Evolutionary conservation across 2,113 vertebrate species (phyloP), one percentile per base, ranked within the genome.

Genomic region (Sitta europaea): DNA sequence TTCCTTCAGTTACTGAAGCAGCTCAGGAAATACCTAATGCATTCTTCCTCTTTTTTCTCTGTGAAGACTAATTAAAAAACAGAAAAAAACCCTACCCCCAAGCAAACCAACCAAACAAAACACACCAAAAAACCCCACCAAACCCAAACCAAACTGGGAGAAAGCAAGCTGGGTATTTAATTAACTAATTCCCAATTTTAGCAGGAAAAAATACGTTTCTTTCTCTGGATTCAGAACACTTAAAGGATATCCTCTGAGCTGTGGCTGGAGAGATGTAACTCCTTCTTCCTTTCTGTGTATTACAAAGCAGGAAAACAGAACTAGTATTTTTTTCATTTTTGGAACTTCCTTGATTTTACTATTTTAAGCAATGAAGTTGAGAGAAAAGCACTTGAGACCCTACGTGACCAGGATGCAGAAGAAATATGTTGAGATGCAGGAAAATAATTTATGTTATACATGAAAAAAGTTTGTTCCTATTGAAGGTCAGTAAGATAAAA

Each of bases 81-180:
- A 55, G 0, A 20, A 66, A 51, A 31, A 19, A 21, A 1, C 0
- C 5, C 6, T 25, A 53, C 2, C 1, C 1, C 7, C 3, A 8
- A 42, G 36, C 7, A 21, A n/a, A 18, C 6, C 15, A 40, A 45
- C 12, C 5, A 45, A 43, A 4, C 6, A 73, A 61, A 67, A n/a
- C 5, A 14, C 24, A 35, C 3, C 2, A 19, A 48, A 68, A 55
- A 38, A 1, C 1, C 6, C 22, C 19, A 53, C 10, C 22, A 55
- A 65, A 36, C 8, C 6, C 8, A 42, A 40, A 50, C 8, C 10
- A 70, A 71, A 33, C 23, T 48, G 19, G 4, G 6, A 71, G 51
- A 84, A 94, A 74, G 35, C 12, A 55, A 77, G 16, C 12, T 28
- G 15, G 4, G 12, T 84, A 40, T 62, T 92, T 92, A 43, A 51